Evolutionary conservation across 2,888 invertebrate species (phyloP), one percentile per base, ranked within the genome.

Genomic region (Aleiodes alternator): DNA sequence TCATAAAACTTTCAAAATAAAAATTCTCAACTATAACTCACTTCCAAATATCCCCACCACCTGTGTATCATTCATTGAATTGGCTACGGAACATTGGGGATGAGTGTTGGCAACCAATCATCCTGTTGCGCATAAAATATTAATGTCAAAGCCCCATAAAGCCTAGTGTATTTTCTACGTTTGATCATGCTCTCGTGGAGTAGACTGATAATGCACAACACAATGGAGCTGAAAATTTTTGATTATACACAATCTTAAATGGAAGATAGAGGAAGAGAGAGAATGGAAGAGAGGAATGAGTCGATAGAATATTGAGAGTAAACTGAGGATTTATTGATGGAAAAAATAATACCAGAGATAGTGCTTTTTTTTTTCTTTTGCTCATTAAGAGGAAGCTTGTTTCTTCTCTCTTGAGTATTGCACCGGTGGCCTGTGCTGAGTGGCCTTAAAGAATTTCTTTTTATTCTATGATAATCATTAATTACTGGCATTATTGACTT

Each of bases 121-220:
- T 64, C 23, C 48, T 64, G 64, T 43, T 38, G 64, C 48, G 16
- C 64, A 64, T 64, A 64, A 64, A 64, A 64, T 64, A 64, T 64
- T 64, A 38, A 64, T 64, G 48, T 43, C 43, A 64, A 34, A 16
- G 43, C 31, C 34, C 16, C 38, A 16, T 8, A 53, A 64, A 64
- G 16, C 64, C 38, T 16, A 43, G 38, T 64, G n/a, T 16, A 64
- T 38, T 43, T 64, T 7, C 14, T 7, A 43, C 43, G 38, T 31
- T 34, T 31, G 16, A n/a, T 59, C 34, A 34, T 34, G 3, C 59
- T 34, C 59, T 34, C 31, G 3, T 43, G 43, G 9, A 43, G 11
- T 43, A 9, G 43, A 9, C 43, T 43, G 43, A 43, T 43, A 43
- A 43, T 43, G 43, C 43, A 9, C 43, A 43, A 9, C 43, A 43